A percentile compares a stretch with the other conserved stretches of the same genome.
Evolutionary conservation across 2,113 vertebrate genomes (phyloP).

Genomic region (Mystacornis crossleyi): DNA sequence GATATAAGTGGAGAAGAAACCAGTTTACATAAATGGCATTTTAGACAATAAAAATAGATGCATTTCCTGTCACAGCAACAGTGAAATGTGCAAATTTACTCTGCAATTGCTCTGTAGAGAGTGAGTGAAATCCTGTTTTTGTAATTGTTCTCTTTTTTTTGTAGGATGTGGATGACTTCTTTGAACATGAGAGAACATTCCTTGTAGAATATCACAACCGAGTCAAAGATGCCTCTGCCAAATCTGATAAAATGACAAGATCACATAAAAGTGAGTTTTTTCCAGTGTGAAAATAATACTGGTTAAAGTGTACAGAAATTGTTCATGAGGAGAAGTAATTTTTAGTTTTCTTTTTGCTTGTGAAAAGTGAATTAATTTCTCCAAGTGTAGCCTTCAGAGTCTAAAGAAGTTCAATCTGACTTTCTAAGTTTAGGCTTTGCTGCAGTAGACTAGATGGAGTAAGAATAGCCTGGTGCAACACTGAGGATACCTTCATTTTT

Average conservation of each 20-base stretch:
- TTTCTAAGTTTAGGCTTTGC: neutral
- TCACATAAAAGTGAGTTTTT: constrained; percentile 92
- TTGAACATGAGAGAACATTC: constrained; percentile 98
- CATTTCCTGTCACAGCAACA: neutral
- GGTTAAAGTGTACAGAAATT: neutral
- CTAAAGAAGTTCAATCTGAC: neutral
- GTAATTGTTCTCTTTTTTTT: constrained; percentile 35
- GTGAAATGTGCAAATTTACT: neutral
- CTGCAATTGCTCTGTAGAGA: neutral
- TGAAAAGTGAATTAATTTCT: neutral
- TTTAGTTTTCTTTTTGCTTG: neutral
- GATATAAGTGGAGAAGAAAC: neutral
- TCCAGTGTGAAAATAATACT: neutral
- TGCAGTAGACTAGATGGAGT: neutral
- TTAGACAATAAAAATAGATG: neutral
- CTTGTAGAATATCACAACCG: constrained; percentile 98
- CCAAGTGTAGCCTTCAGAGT: neutral
- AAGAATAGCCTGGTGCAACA: neutral
- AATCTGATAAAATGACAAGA: constrained; percentile 97
- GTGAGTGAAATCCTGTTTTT: neutral
- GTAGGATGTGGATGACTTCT: constrained; percentile 98
- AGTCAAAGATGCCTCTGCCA: constrained; percentile 94
- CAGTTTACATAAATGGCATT: neutral
- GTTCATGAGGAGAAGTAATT: neutral
- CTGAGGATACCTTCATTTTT: neutral